Evolutionary conservation across 2,888 invertebrate genomes (phyloP).

Genomic region (Amblyjoppa proteus): DNA sequence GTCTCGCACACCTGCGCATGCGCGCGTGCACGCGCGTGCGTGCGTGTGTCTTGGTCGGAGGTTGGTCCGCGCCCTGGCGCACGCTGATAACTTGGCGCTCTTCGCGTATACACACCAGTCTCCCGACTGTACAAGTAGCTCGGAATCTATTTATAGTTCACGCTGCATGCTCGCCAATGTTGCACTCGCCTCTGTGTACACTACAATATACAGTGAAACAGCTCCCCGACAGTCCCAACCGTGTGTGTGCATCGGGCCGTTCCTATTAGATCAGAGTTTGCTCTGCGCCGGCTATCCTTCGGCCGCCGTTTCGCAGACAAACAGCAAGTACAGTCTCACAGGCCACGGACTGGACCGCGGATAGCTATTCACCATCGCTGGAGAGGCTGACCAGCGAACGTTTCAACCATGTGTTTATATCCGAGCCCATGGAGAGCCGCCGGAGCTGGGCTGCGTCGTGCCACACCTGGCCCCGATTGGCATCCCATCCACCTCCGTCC

Average conservation of each 20-base stretch:
- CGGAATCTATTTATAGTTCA: constrained; percentile 81
- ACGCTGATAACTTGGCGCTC: constrained; percentile 54
- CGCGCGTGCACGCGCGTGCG: background rate
- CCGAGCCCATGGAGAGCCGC: constrained; percentile 34
- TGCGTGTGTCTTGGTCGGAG: constrained; percentile 20
- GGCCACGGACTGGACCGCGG: background rate
- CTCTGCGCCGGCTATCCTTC: background rate
- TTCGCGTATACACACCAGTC: constrained; percentile 59
- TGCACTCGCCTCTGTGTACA: constrained; percentile 57
- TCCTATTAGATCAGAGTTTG: constrained; percentile 39
- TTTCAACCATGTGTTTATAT: constrained; percentile 31
- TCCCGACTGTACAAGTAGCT: constrained; percentile 79
- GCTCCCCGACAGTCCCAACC: background rate
- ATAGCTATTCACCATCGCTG: constrained; percentile 54
- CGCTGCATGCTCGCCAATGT: constrained; percentile 55
- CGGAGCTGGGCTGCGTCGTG: constrained; percentile 70
- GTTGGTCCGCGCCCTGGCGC: constrained; percentile 63
- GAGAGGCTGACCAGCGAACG: constrained; percentile 48
- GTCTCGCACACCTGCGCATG: background rate
- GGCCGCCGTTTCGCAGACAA: background rate
- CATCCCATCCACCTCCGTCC: constrained; percentile 76
- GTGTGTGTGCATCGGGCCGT: background rate
- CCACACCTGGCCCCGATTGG: constrained; percentile 83
- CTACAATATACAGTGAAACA: constrained; percentile 30
- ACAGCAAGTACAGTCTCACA: constrained; percentile 6